Conservation (phyloP, 2,797 vertebrate genomes). For the Moxostoma hubbsi region DNA sequence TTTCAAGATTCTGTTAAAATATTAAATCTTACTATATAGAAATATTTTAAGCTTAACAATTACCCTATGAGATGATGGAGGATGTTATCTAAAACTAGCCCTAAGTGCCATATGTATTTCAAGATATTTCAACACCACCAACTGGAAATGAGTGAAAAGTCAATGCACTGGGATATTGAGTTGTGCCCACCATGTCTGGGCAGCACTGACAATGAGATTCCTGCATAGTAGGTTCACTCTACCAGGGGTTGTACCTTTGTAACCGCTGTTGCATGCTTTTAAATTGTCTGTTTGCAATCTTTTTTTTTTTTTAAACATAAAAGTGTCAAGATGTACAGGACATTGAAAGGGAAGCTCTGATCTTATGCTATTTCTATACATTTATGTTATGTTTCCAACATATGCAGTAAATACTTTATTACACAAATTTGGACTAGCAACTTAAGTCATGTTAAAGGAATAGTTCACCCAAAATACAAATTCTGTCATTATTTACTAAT, state of each 20-base stretch:
- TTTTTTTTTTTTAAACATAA: slow-evolving; percentile 32
- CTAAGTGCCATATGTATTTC: slow-evolving; percentile 8
- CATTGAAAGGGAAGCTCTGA: background rate
- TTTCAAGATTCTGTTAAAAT: slow-evolving; percentile 52
- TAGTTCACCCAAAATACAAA: too few species aligned
- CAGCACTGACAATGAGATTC: background rate
- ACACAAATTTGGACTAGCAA: background rate
- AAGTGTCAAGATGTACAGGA: slow-evolving; percentile 7
- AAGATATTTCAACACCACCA: slow-evolving; percentile 22
- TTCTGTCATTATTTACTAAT: too few species aligned
- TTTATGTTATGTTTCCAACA: background rate
- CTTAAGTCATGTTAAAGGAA: too few species aligned
- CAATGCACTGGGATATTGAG: background rate
- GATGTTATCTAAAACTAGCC: slow-evolving; percentile 1
- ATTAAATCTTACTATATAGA: slow-evolving; percentile 60
- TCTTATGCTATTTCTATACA: background rate
- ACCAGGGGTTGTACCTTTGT: slow-evolving; percentile 8
- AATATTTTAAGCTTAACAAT: slow-evolving; percentile 59
- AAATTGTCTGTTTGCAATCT: background rate
- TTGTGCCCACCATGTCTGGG: background rate
- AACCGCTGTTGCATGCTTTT: slow-evolving; percentile 8
- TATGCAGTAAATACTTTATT: background rate
- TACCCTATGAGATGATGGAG: slow-evolving; percentile 19
- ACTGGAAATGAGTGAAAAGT: background rate
- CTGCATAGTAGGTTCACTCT: slow-evolving; percentile 19